Conservation (phyloP, 2,888 invertebrate species). For the Eupithecia insigniata region DNA sequence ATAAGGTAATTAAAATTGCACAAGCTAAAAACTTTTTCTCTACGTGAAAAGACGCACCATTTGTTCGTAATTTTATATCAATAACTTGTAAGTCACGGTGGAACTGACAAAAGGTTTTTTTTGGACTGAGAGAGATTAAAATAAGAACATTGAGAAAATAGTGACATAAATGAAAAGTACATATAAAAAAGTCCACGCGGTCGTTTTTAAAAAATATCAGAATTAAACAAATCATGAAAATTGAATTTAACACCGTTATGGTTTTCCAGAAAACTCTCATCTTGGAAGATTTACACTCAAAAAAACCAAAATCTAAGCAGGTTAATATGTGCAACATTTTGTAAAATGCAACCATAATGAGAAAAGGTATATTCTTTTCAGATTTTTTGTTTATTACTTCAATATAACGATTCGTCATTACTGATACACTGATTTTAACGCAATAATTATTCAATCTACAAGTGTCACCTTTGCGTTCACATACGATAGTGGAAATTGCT, state of each 20-base stretch:
- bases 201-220: background rate
- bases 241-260: background rate
- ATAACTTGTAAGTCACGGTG: background rate
- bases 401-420: background rate
- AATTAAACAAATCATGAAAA: background rate
- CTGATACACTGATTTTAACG: too few relatives aligned
- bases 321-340: background rate
- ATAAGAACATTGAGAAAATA: background rate
- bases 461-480: background rate
- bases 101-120: background rate
- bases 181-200: background rate
- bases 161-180: background rate
- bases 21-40: background rate
- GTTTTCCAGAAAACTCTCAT: background rate
- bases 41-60: background rate
- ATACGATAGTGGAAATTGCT: background rate
- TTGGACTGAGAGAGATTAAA: background rate
- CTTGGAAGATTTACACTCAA: slow-evolving; percentile 3
- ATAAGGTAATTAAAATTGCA: background rate
- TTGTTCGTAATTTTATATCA: background rate
- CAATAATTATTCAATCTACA: background rate
- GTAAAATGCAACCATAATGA: background rate
- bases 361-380: background rate
- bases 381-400: too few relatives aligned
- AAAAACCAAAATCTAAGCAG: background rate